Base-by-base conservation (phyloP, 1,140 invertebrate species). In the Cepaea nemoralis region DNA sequence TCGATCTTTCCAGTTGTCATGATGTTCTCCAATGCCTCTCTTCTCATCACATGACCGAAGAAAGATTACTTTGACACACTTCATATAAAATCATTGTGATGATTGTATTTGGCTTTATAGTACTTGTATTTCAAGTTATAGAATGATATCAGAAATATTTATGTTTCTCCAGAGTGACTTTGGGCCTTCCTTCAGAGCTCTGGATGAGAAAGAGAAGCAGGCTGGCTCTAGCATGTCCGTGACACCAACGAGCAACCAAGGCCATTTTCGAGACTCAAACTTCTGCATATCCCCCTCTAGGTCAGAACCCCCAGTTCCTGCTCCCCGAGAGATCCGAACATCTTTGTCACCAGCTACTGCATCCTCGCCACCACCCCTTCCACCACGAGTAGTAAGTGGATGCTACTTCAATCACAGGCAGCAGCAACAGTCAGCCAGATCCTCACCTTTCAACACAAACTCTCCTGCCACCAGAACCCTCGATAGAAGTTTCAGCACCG, bases 141-240 rank as follows among this genome's bases (percentile, higher is more conserved):
- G n/a, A n/a, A n/a, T n/a, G n/a, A n/a, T n/a, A n/a, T n/a, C n/a
- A n/a, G n/a, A n/a, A n/a, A n/a, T n/a, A n/a, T n/a, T n/a, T n/a
- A n/a, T 22, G n/a, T 55, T 55, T 55, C 19, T 55, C 22, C 87
- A 94, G 94, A 94, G 93, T 91, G 97, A 99, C 92, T 95, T 98
- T 88, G 97, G 97, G 22, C 96, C 97, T 14, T 98, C 97, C 83
- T 92, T 99, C 86, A 94, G 95, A 86, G 95, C 95, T 27, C 91
- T 96, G 74, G 93, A 93, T 87, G 88, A 90, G 40, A 89, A 89
- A 73, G 86, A 89, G 77, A 84, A 86, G 10, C 84, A 86, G 40
- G 76, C 86, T 24, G 82, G 85, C 27, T 81, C 79, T 2, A 77
- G 74, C 75, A 77, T 31, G 27, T 59, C 76, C 19, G 67, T 66